phyloP scores from a whole-genome alignment of 2,888 invertebrate species.

The Tuta absoluta region DNA sequence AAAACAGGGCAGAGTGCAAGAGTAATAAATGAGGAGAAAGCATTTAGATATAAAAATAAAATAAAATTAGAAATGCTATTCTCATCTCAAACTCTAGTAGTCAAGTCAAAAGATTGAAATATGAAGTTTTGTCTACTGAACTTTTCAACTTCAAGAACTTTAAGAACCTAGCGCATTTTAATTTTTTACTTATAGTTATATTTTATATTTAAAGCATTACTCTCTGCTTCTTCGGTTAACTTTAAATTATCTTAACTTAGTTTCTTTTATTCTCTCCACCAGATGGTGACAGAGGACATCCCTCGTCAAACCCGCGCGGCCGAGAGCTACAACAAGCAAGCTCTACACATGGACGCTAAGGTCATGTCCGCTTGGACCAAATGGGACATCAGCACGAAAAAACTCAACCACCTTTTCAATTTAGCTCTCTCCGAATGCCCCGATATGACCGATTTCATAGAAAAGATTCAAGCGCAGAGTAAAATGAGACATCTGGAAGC shows the following conservation, averaged over 20 bases:
- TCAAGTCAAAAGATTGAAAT: too few species aligned
- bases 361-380: constrained; percentile 56
- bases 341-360: constrained; percentile 56
- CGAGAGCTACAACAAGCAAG: constrained; percentile 63
- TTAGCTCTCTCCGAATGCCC: constrained; percentile 57
- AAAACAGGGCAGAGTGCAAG: too few species aligned
- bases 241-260: neutral
- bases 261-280: neutral
- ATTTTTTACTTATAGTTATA: too few species aligned
- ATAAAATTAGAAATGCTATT: too few species aligned
- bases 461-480: constrained; percentile 53
- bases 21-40: too few species aligned
- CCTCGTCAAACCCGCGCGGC: constrained; percentile 67
- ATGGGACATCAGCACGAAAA: constrained; percentile 58
- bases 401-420: constrained; percentile 48
- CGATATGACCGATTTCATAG: constrained; percentile 52
- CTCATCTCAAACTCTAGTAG: too few species aligned
- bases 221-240: too few species aligned
- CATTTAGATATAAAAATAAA: too few species aligned
- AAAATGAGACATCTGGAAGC: constrained; percentile 67
- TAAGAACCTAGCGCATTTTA: too few species aligned
- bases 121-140: too few species aligned
- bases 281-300: constrained; percentile 71
- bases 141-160: too few species aligned
- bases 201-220: too few species aligned